A percentile compares a stretch with the other conserved stretches of the same genome.
Evolutionary conservation across 2,888 invertebrate species (phyloP).

Genomic region (Clanis bilineata): DNA sequence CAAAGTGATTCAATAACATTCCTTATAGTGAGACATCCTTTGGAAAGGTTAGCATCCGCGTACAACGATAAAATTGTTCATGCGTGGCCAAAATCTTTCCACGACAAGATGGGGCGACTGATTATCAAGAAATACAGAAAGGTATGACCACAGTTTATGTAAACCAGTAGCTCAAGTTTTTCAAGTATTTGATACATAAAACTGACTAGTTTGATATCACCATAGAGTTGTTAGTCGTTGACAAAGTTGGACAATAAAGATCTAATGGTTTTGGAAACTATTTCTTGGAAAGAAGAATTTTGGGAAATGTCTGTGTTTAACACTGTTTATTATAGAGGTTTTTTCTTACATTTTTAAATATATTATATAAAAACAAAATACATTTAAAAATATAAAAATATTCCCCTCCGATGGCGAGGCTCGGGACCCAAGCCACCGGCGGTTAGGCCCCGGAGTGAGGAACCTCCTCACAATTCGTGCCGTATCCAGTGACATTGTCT

Average conservation of each 20-base stretch:
- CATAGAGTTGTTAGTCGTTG: background rate
- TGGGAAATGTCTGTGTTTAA: no score
- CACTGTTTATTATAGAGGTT: no score
- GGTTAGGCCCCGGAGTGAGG: no score
- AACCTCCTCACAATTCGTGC: no score
- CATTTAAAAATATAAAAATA: no score
- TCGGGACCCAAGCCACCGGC: no score
- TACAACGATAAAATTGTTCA: constrained; percentile 93
- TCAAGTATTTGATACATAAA: background rate
- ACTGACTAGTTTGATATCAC: background rate
- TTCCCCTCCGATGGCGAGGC: no score
- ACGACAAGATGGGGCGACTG: constrained; percentile 89
- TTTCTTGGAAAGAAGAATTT: background rate
- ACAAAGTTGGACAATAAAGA: background rate
- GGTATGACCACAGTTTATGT: constrained; percentile 51
- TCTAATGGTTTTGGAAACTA: background rate
- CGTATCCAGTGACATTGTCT: no score
- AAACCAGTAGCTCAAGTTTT: background rate
- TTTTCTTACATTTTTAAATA: no score
- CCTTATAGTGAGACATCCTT: constrained; percentile 90
- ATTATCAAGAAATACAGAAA: constrained; percentile 89
- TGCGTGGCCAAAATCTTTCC: constrained; percentile 91
- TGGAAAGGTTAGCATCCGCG: constrained; percentile 89
- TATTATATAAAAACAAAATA: no score
- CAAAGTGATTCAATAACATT: constrained; percentile 90